phyloP scores from a whole-genome alignment of 2,113 vertebrate genomes.

The Panthera leo region DNA sequence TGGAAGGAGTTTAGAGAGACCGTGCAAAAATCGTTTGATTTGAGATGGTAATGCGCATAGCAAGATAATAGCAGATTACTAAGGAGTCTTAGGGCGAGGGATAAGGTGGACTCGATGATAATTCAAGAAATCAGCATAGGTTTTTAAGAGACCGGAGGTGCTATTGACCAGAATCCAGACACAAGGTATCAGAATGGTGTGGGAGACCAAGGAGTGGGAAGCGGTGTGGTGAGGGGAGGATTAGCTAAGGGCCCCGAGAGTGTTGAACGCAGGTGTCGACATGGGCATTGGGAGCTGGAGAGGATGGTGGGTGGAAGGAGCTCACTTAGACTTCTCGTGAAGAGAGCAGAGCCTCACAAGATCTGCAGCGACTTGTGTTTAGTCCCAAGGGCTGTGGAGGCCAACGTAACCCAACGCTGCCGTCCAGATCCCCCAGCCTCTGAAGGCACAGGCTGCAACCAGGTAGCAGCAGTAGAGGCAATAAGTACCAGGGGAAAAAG shows the following conservation, averaged over 20 bases:
- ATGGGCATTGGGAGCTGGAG: neutral
- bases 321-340: neutral
- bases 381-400: neutral
- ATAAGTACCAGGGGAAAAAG: too few species aligned
- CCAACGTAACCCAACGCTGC: neutral
- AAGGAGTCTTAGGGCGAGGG: neutral
- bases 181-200: neutral
- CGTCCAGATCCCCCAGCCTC: neutral
- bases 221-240: neutral
- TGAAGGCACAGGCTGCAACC: neutral
- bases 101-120: neutral
- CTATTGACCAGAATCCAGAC: neutral
- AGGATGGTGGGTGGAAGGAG: neutral
- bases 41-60: neutral
- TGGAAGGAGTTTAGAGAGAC: neutral
- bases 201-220: neutral
- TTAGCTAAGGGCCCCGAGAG: neutral
- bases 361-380: neutral
- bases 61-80: neutral
- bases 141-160: neutral
- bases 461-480: too few species aligned
- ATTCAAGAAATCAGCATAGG: neutral
- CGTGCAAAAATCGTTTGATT: neutral
- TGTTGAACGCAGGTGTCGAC: too few species aligned
- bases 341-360: neutral